Evolutionary conservation across 30 jellyfish, hydroid and myxozoan species (phyloP).

Genomic region (Cassiopea andromeda): DNA sequence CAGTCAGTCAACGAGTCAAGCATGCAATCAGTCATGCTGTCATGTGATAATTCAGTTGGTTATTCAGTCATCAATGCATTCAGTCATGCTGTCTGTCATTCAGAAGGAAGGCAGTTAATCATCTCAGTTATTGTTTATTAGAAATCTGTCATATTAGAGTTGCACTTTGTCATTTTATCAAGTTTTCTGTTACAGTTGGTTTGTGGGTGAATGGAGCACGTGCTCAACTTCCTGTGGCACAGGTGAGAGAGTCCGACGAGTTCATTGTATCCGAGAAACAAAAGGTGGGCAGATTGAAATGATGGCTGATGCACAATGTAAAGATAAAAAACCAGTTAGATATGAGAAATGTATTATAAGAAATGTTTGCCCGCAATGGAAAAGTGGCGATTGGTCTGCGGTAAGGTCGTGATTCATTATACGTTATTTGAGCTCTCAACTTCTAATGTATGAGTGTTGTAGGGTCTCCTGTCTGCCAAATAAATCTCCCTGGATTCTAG

Average conservation of each 20-base stretch:
- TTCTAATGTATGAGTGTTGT: neutral
- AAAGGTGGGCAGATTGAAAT: constrained; percentile 75
- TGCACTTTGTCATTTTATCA: too few species aligned
- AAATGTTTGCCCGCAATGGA: constrained; percentile 83
- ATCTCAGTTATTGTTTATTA: too few species aligned
- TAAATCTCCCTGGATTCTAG: too few species aligned
- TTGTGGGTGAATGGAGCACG: constrained; percentile 91
- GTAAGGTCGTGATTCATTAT: constrained; percentile 23
- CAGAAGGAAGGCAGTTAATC: too few species aligned
- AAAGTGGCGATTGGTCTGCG: constrained; percentile 75
- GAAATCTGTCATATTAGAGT: too few species aligned
- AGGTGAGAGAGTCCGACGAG: constrained; percentile 87
- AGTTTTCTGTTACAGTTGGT: constrained; percentile 76
- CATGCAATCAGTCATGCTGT: too few species aligned
- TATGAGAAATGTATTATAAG: constrained; percentile 57
- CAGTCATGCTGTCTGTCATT: too few species aligned
- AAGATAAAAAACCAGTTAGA: constrained; percentile 67
- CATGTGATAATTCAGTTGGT: too few species aligned
- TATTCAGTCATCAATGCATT: too few species aligned
- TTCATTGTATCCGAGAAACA: constrained; percentile 78
- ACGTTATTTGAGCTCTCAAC: neutral
- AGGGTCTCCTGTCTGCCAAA: neutral
- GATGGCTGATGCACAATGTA: constrained; percentile 63
- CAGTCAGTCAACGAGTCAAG: too few species aligned
- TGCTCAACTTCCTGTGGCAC: constrained; percentile 89